Evolutionary conservation across 2,113 vertebrate species (phyloP), one percentile per base, ranked within the genome.

Genomic region (Cyphomyrus discorhynchus): DNA sequence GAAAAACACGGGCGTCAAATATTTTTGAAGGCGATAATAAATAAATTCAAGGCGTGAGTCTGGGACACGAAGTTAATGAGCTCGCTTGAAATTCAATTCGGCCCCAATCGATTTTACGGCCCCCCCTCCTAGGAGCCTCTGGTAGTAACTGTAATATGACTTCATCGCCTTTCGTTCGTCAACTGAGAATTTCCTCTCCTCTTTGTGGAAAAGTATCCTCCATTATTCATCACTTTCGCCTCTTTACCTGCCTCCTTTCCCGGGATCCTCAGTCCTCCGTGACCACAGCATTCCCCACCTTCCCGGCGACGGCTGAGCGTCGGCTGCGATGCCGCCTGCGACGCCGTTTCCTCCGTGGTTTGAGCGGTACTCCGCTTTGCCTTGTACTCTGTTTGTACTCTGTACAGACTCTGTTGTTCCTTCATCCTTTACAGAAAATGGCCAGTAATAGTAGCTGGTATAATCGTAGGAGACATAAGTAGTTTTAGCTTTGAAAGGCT

Each of bases 81-180:
- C 83, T 49, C 83, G 47, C 83, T 86, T 86, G 83, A 47, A 86
- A 86, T 86, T 86, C 83, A 49, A 27, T 86, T 86, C 83, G 49
- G 45, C 24, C 45, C 83, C 83, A 86, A 86, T 87, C 49, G 87
- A 66, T 88, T 58, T 58, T 88, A 88, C 56, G 53, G 6, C 21
- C 87, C 17, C 35, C 56, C 53, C 50, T 45, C 19, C 39, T 62
- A 66, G 58, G 31, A 88, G 53, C 52, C 10, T 17, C 31, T 45
- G 21, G 27, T 39, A 53, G 49, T 70, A 53, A 66, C 53, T 88
- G 53, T 88, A 45, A 88, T 39, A 88, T 66, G 50, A 87, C 49
- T 87, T 87, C 85, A 87, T 87, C 27, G 47, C 47, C 85, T 87
- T 31, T 53, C 62, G 15, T 87, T 47, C 31, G n/a, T 17, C n/a